Conservation (phyloP, 37 sponge, comb jelly and placozoan species). For the Aplysina aerophoba region DNA sequence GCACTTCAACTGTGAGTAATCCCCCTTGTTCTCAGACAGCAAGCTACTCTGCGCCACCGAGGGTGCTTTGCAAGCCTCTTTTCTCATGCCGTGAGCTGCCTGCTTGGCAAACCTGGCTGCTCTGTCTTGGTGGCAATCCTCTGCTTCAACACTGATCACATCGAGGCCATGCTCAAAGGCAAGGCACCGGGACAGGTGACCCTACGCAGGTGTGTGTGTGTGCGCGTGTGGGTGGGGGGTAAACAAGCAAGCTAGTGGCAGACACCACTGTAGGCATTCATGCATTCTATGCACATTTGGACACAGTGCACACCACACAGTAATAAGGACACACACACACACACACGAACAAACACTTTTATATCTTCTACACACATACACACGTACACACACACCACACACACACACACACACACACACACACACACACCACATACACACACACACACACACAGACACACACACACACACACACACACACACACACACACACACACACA, state of each 20-base stretch:
- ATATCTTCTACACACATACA: background rate
- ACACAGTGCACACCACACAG: background rate
- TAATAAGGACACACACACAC: background rate
- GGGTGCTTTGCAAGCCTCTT: background rate
- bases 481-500: too few species aligned
- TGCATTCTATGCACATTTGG: too few species aligned
- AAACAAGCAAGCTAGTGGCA: too few species aligned
- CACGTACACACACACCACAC: background rate
- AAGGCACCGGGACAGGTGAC: slow-evolving; percentile 74
- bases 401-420: slow-evolving; percentile 1
- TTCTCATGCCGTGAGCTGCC: slow-evolving; percentile 18
- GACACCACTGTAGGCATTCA: too few species aligned
- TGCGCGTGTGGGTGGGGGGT: too few species aligned
- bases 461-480: too few species aligned
- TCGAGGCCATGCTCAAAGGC: slow-evolving; percentile 64
- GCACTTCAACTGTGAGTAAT: background rate
- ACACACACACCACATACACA: slow-evolving; percentile 1
- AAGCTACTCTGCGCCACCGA: background rate
- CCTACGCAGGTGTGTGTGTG: slow-evolving; percentile 28
- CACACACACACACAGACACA: too few species aligned
- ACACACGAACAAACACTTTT: background rate
- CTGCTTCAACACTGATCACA: slow-evolving; percentile 71
- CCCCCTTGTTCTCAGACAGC: background rate
- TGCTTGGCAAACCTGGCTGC: slow-evolving; percentile 66
- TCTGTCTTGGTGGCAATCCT: slow-evolving; percentile 49